phyloP scores from a whole-genome alignment of 2,113 vertebrate species.

The Bos indicus region DNA sequence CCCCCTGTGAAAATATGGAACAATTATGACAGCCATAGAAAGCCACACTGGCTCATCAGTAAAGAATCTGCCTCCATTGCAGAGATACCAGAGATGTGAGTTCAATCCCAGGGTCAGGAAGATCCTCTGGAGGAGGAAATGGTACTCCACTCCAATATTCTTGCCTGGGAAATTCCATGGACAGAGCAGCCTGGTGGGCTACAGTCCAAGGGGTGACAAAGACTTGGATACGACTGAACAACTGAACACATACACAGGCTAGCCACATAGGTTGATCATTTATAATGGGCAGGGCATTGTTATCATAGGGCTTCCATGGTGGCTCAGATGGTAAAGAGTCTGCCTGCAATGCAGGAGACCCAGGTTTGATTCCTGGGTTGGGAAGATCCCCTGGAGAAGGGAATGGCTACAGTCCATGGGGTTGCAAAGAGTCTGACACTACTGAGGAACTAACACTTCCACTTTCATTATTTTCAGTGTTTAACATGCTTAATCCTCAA shows the following conservation, averaged over 20 bases:
- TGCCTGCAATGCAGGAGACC: neutral
- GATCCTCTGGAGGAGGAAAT: neutral
- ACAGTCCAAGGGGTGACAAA: neutral
- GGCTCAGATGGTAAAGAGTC: neutral
- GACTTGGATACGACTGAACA: neutral
- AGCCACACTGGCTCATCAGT: neutral
- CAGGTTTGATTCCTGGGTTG: neutral
- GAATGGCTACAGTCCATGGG: neutral
- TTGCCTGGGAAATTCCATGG: neutral
- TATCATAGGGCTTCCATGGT: neutral
- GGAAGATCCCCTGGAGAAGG: neutral
- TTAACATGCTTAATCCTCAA: neutral
- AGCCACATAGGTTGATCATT: neutral
- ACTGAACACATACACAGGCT: neutral
- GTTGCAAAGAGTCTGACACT: neutral
- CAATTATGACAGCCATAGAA: neutral
- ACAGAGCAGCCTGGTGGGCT: neutral
- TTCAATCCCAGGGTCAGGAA: neutral
- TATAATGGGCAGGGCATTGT: rapidly evolving
- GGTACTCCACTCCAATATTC: neutral
- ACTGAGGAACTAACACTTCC: neutral
- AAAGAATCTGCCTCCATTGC: neutral
- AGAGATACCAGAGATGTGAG: neutral
- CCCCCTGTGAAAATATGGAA: neutral
- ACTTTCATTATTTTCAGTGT: neutral